Evolutionary conservation across 2,888 invertebrate genomes (phyloP), one percentile per base, ranked within the genome.

Genomic region (Phalera bucephala): DNA sequence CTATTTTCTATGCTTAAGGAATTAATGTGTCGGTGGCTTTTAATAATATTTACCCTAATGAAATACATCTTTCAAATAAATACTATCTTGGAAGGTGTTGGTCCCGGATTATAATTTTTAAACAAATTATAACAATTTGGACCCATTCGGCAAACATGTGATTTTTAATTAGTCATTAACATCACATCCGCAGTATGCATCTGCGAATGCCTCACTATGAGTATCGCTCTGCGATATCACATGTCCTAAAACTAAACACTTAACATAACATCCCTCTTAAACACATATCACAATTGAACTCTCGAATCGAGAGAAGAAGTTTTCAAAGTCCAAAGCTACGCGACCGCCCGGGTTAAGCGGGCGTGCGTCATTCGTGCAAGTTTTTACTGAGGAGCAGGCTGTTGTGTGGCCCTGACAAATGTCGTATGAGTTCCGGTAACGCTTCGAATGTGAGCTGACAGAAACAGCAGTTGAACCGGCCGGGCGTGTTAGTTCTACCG

Each of bases 381-480:
- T 96, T 96, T 91, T 96, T 96, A 80, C 95, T 96, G 64, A 96
- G 92, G 45, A 96, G 91, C 71, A 96, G 90, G 86, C 95, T 96
- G 72, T 96, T 96, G 82, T 96, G 96, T 52, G 96, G 96, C 48
- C 96, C 96, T 13, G 96, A 96, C 56, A 96, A 90, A 77, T 96
- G 96, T 75, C 96, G 92, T 61, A 96, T 96, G 49, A 96, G 91
- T 80, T 96, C 96, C 62, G 96, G 96, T 64, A 96, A 89, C 52
- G 95, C 95, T 81, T 96, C 96, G 72, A 96, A 96, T 52, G 94
- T 95, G 65, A 95, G 91, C 64, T 95, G 94, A 77, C 96, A 96
- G 90, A 96, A 96, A 83, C 96, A 96, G 77, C 96, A 96, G 76
- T 95, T 95, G 71, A 95, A 96, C 40, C 94, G 91, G 25, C 92